These are phyloP conservation scores for Radopholus similis DNA, from an alignment of 1,140 invertebrate genomes.

Conservation along the genomic window DNA sequence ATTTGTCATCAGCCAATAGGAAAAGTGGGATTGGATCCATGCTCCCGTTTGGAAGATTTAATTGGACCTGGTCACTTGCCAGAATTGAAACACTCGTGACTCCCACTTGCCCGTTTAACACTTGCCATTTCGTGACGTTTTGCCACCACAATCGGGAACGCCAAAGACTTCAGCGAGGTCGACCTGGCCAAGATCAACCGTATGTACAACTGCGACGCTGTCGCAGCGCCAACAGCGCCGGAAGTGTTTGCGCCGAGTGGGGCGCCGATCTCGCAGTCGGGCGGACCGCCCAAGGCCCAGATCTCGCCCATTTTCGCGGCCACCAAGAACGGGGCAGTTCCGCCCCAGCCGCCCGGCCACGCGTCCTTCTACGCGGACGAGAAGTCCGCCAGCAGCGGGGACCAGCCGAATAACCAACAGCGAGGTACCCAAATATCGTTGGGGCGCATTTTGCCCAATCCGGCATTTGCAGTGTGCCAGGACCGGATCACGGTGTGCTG, in stretches of 20 bases:
- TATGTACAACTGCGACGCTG: constrained; percentile 56
- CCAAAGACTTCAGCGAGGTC: constrained; percentile 56
- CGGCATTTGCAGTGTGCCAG: constrained; percentile 43
- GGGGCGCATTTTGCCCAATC: background rate
- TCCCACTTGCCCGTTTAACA: background rate
- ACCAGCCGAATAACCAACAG: background rate
- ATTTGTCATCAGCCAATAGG: background rate
- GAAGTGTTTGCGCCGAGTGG: background rate
- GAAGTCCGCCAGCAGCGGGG: background rate
- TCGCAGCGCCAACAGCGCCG: background rate
- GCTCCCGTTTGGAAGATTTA: too few species aligned
- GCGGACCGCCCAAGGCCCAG: constrained; percentile 40
- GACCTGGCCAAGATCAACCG: constrained; percentile 57
- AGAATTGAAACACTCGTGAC: too few species aligned
- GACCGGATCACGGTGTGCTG: constrained; percentile 58
- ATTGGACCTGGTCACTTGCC: too few species aligned
- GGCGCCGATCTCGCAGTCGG: background rate
- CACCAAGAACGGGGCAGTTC: constrained; percentile 5
- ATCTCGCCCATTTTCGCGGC: constrained; percentile 37
- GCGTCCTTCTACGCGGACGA: background rate
- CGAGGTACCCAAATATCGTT: constrained; percentile 13
- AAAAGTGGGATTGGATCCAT: too few species aligned
- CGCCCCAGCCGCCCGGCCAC: background rate
- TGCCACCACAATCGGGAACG: constrained; percentile 58
- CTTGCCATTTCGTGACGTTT: constrained; percentile 29